phyloP scores from a whole-genome alignment of 2,888 invertebrate species.

The Drosophila hawaiiensis region DNA sequence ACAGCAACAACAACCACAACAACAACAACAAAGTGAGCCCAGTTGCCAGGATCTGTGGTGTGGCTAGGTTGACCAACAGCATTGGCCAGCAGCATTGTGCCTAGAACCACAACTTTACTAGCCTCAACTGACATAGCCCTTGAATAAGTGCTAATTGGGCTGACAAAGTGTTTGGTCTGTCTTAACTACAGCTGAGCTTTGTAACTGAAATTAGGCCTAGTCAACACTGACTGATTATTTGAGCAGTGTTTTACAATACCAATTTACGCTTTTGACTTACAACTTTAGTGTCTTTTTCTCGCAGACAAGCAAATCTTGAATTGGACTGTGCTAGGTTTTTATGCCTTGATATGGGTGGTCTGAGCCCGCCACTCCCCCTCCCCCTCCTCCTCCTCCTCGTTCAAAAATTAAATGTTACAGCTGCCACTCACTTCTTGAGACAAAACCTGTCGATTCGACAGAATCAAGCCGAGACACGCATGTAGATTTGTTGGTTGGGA shows the following conservation, averaged over 20 bases:
- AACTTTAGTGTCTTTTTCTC: too few species aligned
- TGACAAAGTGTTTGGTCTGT: not conserved
- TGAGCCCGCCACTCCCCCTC: not conserved
- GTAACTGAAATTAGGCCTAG: not conserved
- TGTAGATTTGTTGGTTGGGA: conserved; percentile 26
- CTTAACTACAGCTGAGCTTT: not conserved
- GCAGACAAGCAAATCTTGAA: not conserved
- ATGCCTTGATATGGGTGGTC: conserved; percentile 22
- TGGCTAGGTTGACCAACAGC: conserved; percentile 4
- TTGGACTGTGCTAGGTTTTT: conserved; percentile 2
- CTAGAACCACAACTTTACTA: not conserved
- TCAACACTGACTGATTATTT: conserved; percentile 1
- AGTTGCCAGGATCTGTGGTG: conserved; percentile 12
- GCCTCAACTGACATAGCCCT: not conserved
- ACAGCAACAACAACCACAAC: not conserved
- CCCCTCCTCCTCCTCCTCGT: not conserved
- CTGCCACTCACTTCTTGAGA: conserved; percentile 17
- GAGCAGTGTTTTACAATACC: not conserved
- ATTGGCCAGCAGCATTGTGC: conserved; percentile 3
- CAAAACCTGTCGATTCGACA: conserved; percentile 51
- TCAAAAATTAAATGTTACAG: conserved; percentile 5
- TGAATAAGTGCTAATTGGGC: not conserved
- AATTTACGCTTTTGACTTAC: not conserved
- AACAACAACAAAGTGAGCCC: not conserved
- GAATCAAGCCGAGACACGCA: conserved; percentile 44